A percentile compares a stretch with the other conserved stretches of the same genome.
phyloP scores from a whole-genome alignment of 2,797 vertebrate species.

The Sebastes flavidus region DNA sequence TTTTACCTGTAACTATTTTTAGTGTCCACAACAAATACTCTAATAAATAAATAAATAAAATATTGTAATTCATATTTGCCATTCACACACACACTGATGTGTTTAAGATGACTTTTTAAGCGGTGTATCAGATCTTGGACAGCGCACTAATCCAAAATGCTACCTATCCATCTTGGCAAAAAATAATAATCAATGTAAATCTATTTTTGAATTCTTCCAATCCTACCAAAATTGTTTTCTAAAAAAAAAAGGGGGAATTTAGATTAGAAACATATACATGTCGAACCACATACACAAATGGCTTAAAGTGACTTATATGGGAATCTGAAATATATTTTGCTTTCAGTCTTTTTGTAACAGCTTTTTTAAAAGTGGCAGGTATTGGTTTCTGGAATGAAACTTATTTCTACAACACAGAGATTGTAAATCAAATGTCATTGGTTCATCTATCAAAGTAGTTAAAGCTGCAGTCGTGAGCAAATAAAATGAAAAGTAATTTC shows the following conservation, averaged over 20 bases:
- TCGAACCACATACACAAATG: neutral
- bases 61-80: neutral
- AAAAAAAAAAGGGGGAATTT: neutral
- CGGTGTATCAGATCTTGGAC: neutral
- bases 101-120: neutral
- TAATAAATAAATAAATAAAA: slow-evolving; percentile 45
- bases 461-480: too few relatives aligned
- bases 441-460: neutral
- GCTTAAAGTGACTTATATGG: neutral
- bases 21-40: slow-evolving; percentile 5
- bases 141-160: neutral
- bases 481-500: too few relatives aligned
- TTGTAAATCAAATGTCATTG: neutral
- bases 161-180: neutral
- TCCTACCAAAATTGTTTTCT: neutral
- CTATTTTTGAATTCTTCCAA: neutral
- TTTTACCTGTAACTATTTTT: slow-evolving; percentile 12
- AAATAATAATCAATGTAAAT: neutral
- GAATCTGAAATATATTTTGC: neutral
- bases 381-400: neutral
- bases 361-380: neutral
- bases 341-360: neutral
- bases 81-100: neutral
- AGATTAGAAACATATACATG: neutral
- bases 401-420: neutral